Percentiles rank a stretch among this genome's conserved stretches.
These are phyloP conservation scores for Platycheirus albimanus DNA, from an alignment of 2,888 invertebrate genomes.

Conservation along the genomic window DNA sequence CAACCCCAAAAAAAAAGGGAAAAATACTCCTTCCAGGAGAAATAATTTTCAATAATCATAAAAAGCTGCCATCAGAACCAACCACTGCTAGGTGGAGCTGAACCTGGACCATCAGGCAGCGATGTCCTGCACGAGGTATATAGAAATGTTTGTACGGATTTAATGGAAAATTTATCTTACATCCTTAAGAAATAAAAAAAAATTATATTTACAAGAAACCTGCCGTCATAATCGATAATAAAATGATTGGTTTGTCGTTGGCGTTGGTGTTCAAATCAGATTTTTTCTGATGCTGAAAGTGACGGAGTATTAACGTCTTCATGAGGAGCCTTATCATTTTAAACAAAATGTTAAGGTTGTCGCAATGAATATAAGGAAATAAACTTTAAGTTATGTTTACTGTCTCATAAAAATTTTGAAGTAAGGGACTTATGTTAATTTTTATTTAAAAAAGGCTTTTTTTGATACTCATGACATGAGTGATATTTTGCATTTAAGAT, in stretches of 20 bases:
- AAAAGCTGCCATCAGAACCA: neutral
- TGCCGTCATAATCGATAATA: slow-evolving; percentile 17
- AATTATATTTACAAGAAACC: slow-evolving; percentile 11
- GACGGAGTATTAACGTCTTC: neutral
- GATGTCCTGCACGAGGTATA: neutral
- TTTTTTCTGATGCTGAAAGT: neutral
- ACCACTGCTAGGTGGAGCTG: too few relatives aligned
- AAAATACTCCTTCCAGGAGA: neutral
- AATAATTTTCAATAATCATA: slow-evolving; percentile 14
- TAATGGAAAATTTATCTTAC: slow-evolving; percentile 21
- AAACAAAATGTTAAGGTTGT: neutral
- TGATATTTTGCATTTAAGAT: too few relatives aligned
- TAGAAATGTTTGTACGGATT: neutral
- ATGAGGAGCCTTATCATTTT: slow-evolving; percentile 7
- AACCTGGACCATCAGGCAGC: neutral
- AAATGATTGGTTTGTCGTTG: slow-evolving; percentile 29
- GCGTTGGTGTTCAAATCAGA: neutral
- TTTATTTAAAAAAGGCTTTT: neutral
- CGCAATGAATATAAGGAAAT: slow-evolving; percentile 1
- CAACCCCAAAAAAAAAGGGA: too few relatives aligned
- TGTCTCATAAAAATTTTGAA: slow-evolving; percentile 9
- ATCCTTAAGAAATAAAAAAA: neutral
- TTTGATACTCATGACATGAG: too few relatives aligned
- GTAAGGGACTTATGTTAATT: neutral
- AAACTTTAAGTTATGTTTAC: slow-evolving; percentile 11